A percentile compares a stretch with the other conserved stretches of the same genome.
Conservation (phyloP, 2,888 invertebrate genomes). For the Drosophila atripex region DNA sequence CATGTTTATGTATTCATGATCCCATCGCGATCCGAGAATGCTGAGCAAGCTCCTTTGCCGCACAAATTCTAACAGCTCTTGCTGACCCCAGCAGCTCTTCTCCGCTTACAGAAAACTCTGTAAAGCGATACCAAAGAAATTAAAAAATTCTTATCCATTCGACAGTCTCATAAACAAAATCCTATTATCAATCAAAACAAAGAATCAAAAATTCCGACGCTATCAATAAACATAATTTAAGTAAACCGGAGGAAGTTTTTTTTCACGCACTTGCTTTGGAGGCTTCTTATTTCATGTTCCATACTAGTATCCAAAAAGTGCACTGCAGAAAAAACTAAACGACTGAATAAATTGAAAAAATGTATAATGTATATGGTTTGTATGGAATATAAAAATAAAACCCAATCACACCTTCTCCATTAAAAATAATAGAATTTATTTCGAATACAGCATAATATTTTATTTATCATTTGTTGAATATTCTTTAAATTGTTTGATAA, state of each 20-base stretch:
- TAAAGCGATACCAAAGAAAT: conserved; percentile 14
- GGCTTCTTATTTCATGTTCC: not conserved
- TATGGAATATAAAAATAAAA: not conserved
- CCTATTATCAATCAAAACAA: not conserved
- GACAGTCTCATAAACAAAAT: conserved; percentile 8
- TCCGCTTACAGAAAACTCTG: conserved; percentile 20
- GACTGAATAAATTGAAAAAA: not conserved
- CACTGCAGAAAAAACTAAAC: not conserved
- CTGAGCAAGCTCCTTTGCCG: conserved; percentile 23
- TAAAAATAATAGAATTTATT: not conserved
- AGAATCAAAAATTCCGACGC: not conserved
- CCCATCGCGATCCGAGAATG: conserved; percentile 35
- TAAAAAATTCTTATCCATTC: conserved; percentile 9
- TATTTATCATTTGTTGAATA: conserved; percentile 27
- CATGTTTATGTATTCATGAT: conserved; percentile 3
- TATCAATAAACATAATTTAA: not conserved
- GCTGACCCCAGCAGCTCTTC: conserved; percentile 29
- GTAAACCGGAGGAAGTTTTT: not conserved
- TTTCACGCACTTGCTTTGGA: not conserved
- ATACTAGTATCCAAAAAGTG: not conserved
- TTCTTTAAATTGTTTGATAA: conserved; percentile 22
- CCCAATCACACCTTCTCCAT: not conserved
- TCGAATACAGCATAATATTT: conserved; percentile 23
- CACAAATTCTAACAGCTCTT: conserved; percentile 22
- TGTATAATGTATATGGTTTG: not conserved